These are phyloP conservation scores for Drosophila funebris DNA, from an alignment of 1,140 invertebrate species.

Conservation along the genomic window DNA sequence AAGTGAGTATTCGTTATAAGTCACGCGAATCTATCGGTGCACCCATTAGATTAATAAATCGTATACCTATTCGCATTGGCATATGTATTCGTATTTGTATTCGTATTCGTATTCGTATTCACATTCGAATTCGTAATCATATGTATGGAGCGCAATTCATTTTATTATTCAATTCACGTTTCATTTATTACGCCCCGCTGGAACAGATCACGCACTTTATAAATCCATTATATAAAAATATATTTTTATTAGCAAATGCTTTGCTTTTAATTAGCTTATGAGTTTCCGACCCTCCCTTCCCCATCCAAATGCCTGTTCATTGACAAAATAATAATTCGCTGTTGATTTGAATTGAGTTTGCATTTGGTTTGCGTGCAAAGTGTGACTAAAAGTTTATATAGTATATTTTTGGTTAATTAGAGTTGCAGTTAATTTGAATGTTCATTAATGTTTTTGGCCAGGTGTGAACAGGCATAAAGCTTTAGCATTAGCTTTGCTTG, in stretches of 20 bases:
- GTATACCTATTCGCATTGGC: constrained; percentile 55
- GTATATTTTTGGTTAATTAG: constrained; percentile 67
- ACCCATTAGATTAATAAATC: constrained; percentile 72
- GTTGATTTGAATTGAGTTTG: neutral
- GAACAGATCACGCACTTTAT: constrained; percentile 74
- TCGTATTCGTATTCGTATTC: constrained; percentile 38
- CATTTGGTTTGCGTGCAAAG: constrained; percentile 61
- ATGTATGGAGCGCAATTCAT: constrained; percentile 44
- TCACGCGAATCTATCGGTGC: constrained; percentile 66
- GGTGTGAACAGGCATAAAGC: constrained; percentile 65
- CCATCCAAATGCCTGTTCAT: constrained; percentile 45
- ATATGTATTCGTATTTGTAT: constrained; percentile 31
- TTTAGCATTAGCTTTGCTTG: constrained; percentile 1
- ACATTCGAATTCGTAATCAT: constrained; percentile 45
- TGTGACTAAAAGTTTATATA: constrained; percentile 29
- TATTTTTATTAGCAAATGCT: constrained; percentile 59
- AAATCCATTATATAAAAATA: constrained; percentile 72
- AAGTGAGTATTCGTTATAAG: constrained; percentile 33
- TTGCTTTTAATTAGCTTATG: constrained; percentile 69
- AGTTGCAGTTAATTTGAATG: constrained; percentile 74
- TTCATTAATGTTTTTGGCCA: constrained; percentile 70
- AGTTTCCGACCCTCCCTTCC: neutral
- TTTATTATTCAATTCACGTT: constrained; percentile 64
- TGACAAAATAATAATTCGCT: constrained; percentile 36
- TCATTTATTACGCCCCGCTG: constrained; percentile 45